Evolutionary conservation across 2,797 vertebrate genomes (phyloP).

Genomic region (Anguilla marmorata): DNA sequence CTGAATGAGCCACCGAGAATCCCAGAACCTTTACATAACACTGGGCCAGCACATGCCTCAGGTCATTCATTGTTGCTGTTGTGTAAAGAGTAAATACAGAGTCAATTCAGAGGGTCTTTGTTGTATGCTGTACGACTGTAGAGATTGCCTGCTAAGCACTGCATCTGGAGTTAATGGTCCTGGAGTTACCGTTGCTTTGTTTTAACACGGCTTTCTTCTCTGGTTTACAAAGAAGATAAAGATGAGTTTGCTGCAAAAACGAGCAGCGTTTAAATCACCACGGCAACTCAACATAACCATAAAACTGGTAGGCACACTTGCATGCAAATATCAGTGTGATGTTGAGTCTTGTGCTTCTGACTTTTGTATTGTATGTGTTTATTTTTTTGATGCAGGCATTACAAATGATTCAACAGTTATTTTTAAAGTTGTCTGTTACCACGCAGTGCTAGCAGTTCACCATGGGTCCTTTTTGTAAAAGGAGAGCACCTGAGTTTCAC

Average conservation of each 20-base stretch:
- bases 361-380: not conserved
- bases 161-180: not conserved
- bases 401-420: not conserved
- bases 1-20: not conserved
- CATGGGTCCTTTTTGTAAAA: constrained; percentile 6
- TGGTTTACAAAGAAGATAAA: not conserved
- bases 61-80: not conserved
- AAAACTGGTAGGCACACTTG: constrained; percentile 9
- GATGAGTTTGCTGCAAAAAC: not conserved
- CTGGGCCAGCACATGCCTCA: not conserved
- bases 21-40: not conserved
- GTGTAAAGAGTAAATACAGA: not conserved
- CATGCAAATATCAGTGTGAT: not conserved
- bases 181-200: not conserved
- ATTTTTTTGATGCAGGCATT: not conserved
- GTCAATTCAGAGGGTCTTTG: not conserved
- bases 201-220: not conserved
- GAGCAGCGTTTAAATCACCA: not conserved
- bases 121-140: not conserved
- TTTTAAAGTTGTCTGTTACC: not conserved
- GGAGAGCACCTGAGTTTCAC: not conserved
- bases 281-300: not conserved
- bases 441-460: not conserved
- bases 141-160: not conserved
- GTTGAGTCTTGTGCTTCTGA: not conserved